Conservation (phyloP, 2,888 invertebrate species). For the Dermolepida albohirtum region DNA sequence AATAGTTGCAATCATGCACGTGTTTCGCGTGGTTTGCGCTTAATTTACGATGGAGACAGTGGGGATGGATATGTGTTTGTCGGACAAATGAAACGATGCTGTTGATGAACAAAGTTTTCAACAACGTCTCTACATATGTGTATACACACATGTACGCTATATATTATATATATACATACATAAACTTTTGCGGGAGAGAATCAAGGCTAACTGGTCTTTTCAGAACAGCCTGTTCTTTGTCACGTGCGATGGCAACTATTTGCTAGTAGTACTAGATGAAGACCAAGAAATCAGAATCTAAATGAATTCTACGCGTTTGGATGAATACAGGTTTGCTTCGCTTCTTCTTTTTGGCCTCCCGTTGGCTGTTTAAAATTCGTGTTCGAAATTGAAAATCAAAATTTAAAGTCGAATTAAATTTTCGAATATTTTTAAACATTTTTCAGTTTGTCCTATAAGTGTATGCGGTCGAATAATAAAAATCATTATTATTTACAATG, state of each 20-base stretch:
- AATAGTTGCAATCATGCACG: too few relatives aligned
- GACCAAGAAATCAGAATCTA: not conserved
- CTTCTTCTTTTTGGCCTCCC: not conserved
- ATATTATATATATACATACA: too few relatives aligned
- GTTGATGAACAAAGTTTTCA: not conserved
- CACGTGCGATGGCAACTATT: constrained; percentile 27
- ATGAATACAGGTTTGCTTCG: not conserved
- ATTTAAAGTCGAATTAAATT: too few relatives aligned
- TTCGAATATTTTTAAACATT: too few relatives aligned
- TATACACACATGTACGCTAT: not conserved
- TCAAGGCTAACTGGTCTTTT: constrained; percentile 29
- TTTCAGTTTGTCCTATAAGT: too few relatives aligned
- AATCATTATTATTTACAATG: too few relatives aligned
- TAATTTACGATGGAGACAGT: too few relatives aligned
- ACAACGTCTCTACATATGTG: not conserved
- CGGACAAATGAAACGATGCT: not conserved
- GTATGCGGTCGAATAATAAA: too few relatives aligned
- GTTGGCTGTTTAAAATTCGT: too few relatives aligned
- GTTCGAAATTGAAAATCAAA: too few relatives aligned
- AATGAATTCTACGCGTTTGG: not conserved
- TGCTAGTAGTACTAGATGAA: constrained; percentile 5
- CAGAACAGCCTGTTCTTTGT: constrained; percentile 20
- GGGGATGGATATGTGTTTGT: not conserved
- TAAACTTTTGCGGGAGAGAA: constrained; percentile 14
- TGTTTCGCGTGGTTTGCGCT: too few relatives aligned